Evolutionary conservation across 2,888 invertebrate species (phyloP).

Genomic region (Epirrhoe alternata): DNA sequence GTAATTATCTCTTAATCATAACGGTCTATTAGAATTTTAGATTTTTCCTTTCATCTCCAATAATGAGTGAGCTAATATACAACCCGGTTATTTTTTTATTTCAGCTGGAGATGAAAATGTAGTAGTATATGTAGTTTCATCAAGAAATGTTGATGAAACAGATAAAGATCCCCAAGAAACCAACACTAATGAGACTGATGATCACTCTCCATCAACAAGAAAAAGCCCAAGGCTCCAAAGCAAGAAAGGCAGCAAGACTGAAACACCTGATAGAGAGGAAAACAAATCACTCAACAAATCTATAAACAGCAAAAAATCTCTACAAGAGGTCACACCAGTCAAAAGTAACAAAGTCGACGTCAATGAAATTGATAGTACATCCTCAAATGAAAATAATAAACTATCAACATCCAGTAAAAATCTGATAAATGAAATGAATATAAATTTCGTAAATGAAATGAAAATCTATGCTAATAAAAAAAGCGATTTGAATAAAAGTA

Average conservation of each 20-base stretch:
- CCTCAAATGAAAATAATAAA: slow-evolving; percentile 37
- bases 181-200: slow-evolving; percentile 37
- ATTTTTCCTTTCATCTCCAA: no score
- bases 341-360: slow-evolving; percentile 5
- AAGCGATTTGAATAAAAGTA: slow-evolving; percentile 60
- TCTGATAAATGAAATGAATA: slow-evolving; percentile 6
- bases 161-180: slow-evolving; percentile 50
- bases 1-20: slow-evolving; percentile 47
- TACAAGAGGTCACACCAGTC: not conserved
- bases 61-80: not conserved
- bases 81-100: not conserved
- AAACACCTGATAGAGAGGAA: slow-evolving; percentile 23
- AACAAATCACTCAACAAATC: slow-evolving; percentile 18
- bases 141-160: slow-evolving; percentile 56
- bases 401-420: slow-evolving; percentile 48
- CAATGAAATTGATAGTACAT: slow-evolving; percentile 6
- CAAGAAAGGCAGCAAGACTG: slow-evolving; percentile 49
- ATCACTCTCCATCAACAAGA: slow-evolving; percentile 38
- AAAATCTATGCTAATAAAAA: slow-evolving; percentile 48
- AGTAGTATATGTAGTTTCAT: slow-evolving; percentile 35
- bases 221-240: slow-evolving; percentile 53
- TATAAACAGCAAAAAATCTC: slow-evolving; percentile 7
- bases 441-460: slow-evolving; percentile 56
- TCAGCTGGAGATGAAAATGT: slow-evolving; percentile 38
- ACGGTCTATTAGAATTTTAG: no score